Evolutionary conservation across 2,113 vertebrate genomes (phyloP).

Genomic region (Himantopus leucocephalus): DNA sequence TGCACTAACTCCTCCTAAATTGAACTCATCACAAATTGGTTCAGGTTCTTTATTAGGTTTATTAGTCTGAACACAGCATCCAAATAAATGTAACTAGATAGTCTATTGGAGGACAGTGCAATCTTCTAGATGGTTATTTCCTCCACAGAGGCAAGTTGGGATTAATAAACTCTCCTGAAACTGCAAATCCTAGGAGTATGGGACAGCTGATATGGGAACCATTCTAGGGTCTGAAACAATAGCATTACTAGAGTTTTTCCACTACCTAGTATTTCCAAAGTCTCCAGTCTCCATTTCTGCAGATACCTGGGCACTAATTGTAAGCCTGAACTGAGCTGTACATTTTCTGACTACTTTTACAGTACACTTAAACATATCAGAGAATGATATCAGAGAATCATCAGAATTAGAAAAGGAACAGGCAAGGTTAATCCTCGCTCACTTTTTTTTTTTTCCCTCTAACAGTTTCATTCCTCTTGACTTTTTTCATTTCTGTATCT

Average conservation of each 20-base stretch:
- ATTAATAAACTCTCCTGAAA: neutral
- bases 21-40: neutral
- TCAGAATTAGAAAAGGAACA: neutral
- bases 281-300: neutral
- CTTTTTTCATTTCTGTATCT: neutral
- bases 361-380: neutral
- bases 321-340: neutral
- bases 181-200: neutral
- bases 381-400: neutral
- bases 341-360: neutral
- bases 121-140: neutral
- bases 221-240: neutral
- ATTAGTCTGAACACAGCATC: neutral
- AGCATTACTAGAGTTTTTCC: neutral
- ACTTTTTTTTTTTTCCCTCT: neutral
- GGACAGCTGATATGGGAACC: neutral
- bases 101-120: neutral
- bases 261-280: neutral
- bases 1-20: neutral
- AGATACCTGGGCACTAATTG: neutral
- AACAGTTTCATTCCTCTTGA: neutral
- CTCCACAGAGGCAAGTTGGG: neutral
- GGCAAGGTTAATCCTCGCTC: neutral
- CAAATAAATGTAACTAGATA: neutral
- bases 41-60: neutral